Base-by-base conservation (phyloP, 2,888 invertebrate genomes). In the Elmis aenea region DNA sequence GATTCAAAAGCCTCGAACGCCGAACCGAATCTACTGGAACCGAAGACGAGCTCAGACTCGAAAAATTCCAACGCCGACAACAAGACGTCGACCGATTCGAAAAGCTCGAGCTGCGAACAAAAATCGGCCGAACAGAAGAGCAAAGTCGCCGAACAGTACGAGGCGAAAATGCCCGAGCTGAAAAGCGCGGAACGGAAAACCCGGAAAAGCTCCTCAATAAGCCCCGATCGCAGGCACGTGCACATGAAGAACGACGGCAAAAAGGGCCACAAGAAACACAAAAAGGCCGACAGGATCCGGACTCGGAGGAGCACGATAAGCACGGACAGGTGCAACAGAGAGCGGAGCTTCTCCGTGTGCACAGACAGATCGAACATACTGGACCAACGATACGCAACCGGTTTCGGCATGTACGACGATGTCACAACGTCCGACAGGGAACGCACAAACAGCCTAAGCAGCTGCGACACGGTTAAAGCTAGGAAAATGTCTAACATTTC, bases 401-500 rank as follows among this genome's bases (percentile, higher is more conserved):
- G 55, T 2, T 57, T 55, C 5, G 55, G 54, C 24, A 50, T 58
- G 14, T 62, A 58, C 41, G 67, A 65, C 36, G 64, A 70, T 30
- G 64, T 55, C 18, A 58, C 48, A n/a, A 58, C 46, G 4, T 79
- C 78, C 0, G 81, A 81, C 46, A 72, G 80, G 45, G 83, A 83
- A 58, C 69, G 78, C 15, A 81, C 79, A 1, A 79, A 78, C 60
- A 80, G 79, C 61, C 59, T 77, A 42, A 78, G 77, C 51, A 78
- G 77, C 2, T 79, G 79, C 1, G 73, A 78, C 3, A 78, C 76
- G 0, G 69, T 72, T 2, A 77, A 77, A 52, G 71, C 73, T 1
- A 72, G 81, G 55, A 83, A 81, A 56, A 71, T 77, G 39, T 75
- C 83, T 36, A 77, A 77, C 31, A 74, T 80, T 24, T 81, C 83